Evolutionary conservation across 64 coral and sea anemone species (phyloP), one percentile per base, ranked within the genome.

Genomic region (Astreopora myriophthalma): DNA sequence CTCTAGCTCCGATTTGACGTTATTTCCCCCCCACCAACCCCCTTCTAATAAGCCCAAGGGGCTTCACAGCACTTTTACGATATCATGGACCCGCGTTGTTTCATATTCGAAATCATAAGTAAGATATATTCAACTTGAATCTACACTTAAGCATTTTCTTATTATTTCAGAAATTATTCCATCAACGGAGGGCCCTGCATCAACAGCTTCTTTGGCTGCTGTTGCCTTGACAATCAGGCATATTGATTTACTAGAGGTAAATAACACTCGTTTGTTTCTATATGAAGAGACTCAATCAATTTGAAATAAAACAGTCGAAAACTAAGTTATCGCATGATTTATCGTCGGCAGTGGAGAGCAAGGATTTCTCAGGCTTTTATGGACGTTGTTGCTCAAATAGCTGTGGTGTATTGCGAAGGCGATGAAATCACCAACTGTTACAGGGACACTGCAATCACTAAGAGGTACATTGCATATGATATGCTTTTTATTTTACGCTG

Each of bases 221-320:
- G 51, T 80, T 30, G 17, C 31, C 30, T 60, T 80, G 77, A 62
- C 77, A 20, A 61, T 80, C 55, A 80, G 26, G 51, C 29, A 80
- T 36, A 16, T 5, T 17, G 44, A 61, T 36, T 35, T 80, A 61
- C 1, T 29, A 8, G 77, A 80, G 77, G 77, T 80, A 23, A n/a
- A 34, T 28, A 17, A 52, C 51, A 3, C 16, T 55, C 17, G 51
- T 44, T 44, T 8, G n/a, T 44, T 44, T 6, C 40, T 2, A 10
- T 44, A 8, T 44, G 40, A 44, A 44, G 11, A 44, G 40, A 8
- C 11, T 44, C 11, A 8, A 5, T 44, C 6, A 44, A 44, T 44
- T 44, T 44, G 6, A 44, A 44, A 44, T 44, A 0, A 11, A 44
- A 44, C 40, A 44, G 40, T 8, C 42, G 11, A 46, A 11, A 46